These are phyloP conservation scores for Musca domestica DNA, from an alignment of 1,140 invertebrate genomes.

Conservation along the genomic window DNA sequence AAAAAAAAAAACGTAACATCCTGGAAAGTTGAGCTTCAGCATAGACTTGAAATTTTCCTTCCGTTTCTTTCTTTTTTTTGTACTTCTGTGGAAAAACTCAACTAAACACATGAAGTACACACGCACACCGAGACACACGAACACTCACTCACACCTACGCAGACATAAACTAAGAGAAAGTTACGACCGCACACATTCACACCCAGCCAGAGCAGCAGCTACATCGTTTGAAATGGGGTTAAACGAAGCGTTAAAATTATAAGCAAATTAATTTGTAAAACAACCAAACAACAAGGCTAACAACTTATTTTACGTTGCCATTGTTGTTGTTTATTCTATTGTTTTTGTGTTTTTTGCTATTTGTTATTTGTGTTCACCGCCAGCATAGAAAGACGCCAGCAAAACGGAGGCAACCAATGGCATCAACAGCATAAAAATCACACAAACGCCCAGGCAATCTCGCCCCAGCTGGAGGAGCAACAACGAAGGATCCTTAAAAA, in stretches of 20 bases:
- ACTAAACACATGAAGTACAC: not conserved
- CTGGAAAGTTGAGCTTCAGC: too few species aligned
- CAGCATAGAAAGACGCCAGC: too few species aligned
- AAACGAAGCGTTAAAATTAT: slow-evolving; percentile 29
- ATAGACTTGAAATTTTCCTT: not conserved
- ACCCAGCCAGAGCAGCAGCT: not conserved
- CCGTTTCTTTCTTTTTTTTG: too few species aligned
- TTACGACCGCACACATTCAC: slow-evolving; percentile 6
- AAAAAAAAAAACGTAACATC: too few species aligned
- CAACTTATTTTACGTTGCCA: slow-evolving; percentile 10
- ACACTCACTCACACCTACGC: not conserved
- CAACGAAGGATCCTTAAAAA: not conserved
- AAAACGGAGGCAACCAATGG: too few species aligned
- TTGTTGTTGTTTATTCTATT: slow-evolving; percentile 10
- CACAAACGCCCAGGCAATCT: not conserved
- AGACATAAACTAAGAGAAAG: not conserved
- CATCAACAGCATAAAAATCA: too few species aligned
- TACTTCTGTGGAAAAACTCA: not conserved
- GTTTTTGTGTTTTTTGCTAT: not conserved
- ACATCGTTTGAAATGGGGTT: slow-evolving; percentile 20
- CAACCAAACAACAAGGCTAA: slow-evolving; percentile 21
- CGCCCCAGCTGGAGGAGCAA: slow-evolving; percentile 1
- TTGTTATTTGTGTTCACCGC: too few species aligned
- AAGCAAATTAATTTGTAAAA: slow-evolving; percentile 27
- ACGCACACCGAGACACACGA: not conserved